Evolutionary conservation across 2,113 vertebrate species (phyloP), one percentile per base, ranked within the genome.

Genomic region (Chaetodon auriga): DNA sequence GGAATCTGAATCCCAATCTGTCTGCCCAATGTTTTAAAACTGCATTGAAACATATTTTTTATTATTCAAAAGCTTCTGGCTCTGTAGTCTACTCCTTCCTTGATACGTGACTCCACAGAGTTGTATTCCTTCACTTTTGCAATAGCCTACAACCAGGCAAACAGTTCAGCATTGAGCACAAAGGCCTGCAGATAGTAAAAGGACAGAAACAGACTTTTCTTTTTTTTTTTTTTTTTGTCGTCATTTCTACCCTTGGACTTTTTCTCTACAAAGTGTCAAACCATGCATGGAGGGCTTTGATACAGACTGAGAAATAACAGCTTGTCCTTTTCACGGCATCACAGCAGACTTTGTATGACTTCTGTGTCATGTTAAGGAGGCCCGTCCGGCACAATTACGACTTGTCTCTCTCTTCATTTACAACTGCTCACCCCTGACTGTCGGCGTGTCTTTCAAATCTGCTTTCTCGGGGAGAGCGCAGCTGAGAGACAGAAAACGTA

Each of bases 401-500:
- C 74, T 13, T 18, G 43, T 46, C n/a, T 57, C 55, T n/a, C 15
- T 58, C 45, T 54, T 18, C 25, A 69, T 84, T 77, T 51, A 68
- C 19, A 46, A 13, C 57, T 63, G 54, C 61, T 82, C 65, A 82
- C 7, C 86, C 86, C 61, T 82, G 82, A 85, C 82, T 72, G 82
- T 49, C 10, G 0, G 41, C 9, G 41, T 13, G 58, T 61, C 64
- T 75, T 84, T 84, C 11, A 84, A 49, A 78, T 58, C 51, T 70
- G 55, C 43, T 57, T 21, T 58, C 19, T 51, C 53, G 35, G 43
- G 2, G 1, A 66, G 45, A 64, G 48, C 75, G n/a, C 75, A 48
- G 70, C 65, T 53, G 0, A 70, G 64, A 19, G 35, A 35, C 23
- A 15, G 36, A 43, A 36, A 55, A n/a, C n/a, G 0, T 46, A 46